Conservation (phyloP, 2,888 invertebrate genomes). For the Xanthorhoe designata region DNA sequence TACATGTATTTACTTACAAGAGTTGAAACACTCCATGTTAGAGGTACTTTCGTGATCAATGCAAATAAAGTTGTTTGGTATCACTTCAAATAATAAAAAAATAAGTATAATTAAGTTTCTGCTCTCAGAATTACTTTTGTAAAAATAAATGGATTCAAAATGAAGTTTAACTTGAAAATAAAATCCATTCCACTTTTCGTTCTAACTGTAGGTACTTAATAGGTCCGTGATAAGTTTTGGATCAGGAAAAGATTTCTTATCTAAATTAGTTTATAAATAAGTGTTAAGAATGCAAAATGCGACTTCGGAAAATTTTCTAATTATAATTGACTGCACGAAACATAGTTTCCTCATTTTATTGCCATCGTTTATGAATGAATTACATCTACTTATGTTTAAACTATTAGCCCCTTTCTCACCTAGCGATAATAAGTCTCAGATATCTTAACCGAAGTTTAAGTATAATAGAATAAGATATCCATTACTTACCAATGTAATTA, state of each 20-base stretch:
- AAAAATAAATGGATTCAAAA: not conserved
- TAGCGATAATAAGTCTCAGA: constrained; percentile 13
- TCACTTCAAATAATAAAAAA: not conserved
- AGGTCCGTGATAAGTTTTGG: constrained; percentile 7
- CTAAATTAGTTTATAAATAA: constrained; percentile 41
- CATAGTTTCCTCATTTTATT: constrained; percentile 50
- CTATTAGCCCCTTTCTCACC: constrained; percentile 23
- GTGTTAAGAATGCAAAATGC: constrained; percentile 45
- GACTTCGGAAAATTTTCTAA: constrained; percentile 42
- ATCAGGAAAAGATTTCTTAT: constrained; percentile 31
- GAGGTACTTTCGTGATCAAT: constrained; percentile 2
- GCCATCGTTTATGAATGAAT: constrained; percentile 46
- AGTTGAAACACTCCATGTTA: not conserved
- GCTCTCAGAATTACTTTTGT: not conserved
- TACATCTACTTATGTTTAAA: constrained; percentile 31
- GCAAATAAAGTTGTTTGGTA: not conserved
- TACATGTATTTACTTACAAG: constrained; percentile 7
- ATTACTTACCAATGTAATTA: constrained; percentile 9
- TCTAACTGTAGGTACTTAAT: not conserved
- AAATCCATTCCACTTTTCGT: not conserved
- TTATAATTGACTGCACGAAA: constrained; percentile 58
- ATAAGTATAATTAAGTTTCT: no score
- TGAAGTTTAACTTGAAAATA: not conserved
- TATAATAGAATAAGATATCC: constrained; percentile 2
- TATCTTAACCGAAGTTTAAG: constrained; percentile 10